A percentile compares a stretch with the other conserved stretches of the same genome.
Conservation (phyloP, 2,113 vertebrate genomes). For the Chrysemys picta region DNA sequence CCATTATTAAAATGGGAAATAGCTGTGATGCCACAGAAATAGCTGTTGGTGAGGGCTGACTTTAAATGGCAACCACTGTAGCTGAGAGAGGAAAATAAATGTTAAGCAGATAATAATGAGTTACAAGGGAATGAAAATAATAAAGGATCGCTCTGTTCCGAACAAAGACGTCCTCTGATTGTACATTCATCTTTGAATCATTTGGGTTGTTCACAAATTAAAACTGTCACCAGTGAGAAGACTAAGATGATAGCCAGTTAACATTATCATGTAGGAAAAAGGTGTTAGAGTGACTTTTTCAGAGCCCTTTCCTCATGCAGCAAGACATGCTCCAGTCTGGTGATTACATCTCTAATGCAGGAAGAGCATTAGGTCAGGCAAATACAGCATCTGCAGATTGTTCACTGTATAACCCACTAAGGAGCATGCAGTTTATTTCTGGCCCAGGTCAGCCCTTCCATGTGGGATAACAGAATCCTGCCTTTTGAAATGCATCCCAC, state of each 20-base stretch:
- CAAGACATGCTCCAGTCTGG: not conserved
- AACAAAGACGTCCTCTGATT: not conserved
- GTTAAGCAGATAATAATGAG: not conserved
- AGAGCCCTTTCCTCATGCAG: not conserved
- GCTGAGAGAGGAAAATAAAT: not conserved
- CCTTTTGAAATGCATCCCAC: constrained; percentile 4
- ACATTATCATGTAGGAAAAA: not conserved
- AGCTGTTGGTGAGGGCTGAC: not conserved
- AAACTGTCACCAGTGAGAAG: not conserved
- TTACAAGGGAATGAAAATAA: constrained; percentile 7
- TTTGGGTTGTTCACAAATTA: constrained; percentile 14
- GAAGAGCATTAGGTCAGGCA: not conserved
- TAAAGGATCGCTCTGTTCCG: not conserved
- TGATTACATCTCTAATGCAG: constrained; percentile 20
- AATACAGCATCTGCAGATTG: constrained; percentile 7
- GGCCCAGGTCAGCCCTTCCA: not conserved
- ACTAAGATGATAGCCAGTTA: not conserved
- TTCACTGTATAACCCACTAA: not conserved
- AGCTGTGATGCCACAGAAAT: not conserved
- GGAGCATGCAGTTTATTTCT: not conserved
- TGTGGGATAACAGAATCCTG: not conserved
- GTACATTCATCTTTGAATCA: not conserved
- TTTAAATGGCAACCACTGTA: not conserved
- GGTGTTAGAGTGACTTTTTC: not conserved
- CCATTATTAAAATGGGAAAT: not conserved